Base-by-base conservation (phyloP, 2,888 invertebrate species). In the Pseudoips prasinana region DNA sequence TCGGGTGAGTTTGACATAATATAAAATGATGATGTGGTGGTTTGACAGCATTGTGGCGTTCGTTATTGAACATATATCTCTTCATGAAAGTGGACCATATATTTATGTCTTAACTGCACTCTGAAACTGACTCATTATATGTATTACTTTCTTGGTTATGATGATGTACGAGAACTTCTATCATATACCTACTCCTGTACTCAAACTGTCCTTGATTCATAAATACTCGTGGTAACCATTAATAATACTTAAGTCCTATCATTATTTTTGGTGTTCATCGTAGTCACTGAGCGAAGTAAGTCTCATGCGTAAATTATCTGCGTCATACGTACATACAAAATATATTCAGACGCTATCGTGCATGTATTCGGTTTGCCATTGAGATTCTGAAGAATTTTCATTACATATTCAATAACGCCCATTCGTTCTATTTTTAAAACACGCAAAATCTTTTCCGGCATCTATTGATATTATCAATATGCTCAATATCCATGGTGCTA, bases 1-100 rank as follows among this genome's bases (percentile, higher is more conserved):
- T 92, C 85, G 93, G 93, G 93, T 93, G 92, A 92, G 93, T 93
- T 83, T 83, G 80, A 73, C 78, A 83, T 84, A 82, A 83, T 76
- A 73, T 73, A 84, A n/a, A 86, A 80, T 84, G 82, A 78, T 65
- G 74, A 80, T 79, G 72, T 84, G 85, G 81, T 85, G 85, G 80
- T 82, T 83, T 85, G 73, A 77, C 67, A 82, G 86, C 85, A 86
- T 85, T 85, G 86, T 88, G 87, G 71, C 76, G 85, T 87, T 84
- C 74, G 74, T 69, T 58, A 61, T 64, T 73, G 70, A 75, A 78
- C 71, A 73, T 73, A 52, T 73, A 75, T 64, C 66, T 80, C 70
- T 77, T 75, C 78, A 79, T 76, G 59, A 77, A 69, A 66, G 58
- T 72, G 67, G 66, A 58, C 73, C 82, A 77, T 61, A 60, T 72